Conservation (phyloP, 2,113 vertebrate genomes). For the Podarcis muralis region DNA sequence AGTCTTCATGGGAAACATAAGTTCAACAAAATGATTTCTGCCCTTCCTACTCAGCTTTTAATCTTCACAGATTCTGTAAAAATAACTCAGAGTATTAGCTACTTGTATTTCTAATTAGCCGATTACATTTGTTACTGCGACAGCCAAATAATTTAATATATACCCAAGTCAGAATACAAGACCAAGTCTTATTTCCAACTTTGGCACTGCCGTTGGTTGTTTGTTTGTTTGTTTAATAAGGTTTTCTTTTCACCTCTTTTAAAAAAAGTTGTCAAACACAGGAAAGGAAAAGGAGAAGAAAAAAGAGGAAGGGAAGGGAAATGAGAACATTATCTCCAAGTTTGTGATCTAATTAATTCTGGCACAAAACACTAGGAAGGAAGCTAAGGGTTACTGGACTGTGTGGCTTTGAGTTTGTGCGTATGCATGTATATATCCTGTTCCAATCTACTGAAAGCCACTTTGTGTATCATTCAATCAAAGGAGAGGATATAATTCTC, state of each 20-base stretch:
- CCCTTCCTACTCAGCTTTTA: not conserved
- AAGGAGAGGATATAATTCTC: not conserved
- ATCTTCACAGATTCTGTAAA: not conserved
- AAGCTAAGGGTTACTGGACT: too few relatives aligned
- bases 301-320: too few relatives aligned
- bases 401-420: too few relatives aligned
- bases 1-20: constrained; percentile 1
- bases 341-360: too few relatives aligned
- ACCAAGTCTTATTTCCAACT: constrained; percentile 6
- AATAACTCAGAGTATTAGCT: constrained; percentile 14
- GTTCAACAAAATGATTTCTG: not conserved
- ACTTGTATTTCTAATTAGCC: not conserved
- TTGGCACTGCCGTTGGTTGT: constrained; percentile 31
- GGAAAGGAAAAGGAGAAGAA: too few relatives aligned
- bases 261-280: constrained; percentile 23
- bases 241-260: constrained; percentile 26
- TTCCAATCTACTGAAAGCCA: not conserved
- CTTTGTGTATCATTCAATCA: not conserved
- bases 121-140: not conserved
- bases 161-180: not conserved
- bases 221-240: constrained; percentile 27
- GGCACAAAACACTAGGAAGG: too few relatives aligned
- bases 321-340: too few relatives aligned
- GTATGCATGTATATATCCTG: not conserved
- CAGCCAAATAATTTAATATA: not conserved